Evolutionary conservation across 1,140 invertebrate species (phyloP).

Genomic region (Ceratitis capitata): DNA sequence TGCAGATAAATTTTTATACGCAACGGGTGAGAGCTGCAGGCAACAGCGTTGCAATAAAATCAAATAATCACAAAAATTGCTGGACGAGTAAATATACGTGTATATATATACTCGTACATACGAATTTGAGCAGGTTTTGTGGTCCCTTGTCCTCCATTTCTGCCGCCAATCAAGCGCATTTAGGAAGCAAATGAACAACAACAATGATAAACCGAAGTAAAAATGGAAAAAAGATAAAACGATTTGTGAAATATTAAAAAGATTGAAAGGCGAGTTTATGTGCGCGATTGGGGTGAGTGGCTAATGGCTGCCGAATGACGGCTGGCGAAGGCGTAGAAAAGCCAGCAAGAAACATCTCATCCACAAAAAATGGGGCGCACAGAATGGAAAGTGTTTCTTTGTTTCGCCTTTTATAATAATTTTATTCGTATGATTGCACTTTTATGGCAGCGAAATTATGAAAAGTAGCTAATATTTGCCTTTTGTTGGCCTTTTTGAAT

Average conservation of each 20-base stretch:
- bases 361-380: neutral
- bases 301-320: neutral
- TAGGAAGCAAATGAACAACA: constrained; percentile 25
- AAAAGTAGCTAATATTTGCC: neutral
- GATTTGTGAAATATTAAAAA: constrained; percentile 31
- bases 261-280: neutral
- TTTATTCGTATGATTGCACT: neutral
- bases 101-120: too few relatives aligned
- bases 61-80: neutral
- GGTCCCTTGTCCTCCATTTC: neutral
- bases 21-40: neutral
- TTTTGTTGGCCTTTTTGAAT: neutral
- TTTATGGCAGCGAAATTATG: constrained; percentile 12
- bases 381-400: neutral
- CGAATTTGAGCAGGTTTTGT: neutral
- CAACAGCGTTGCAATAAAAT: neutral
- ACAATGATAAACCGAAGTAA: neutral
- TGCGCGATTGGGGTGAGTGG: neutral
- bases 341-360: too few relatives aligned
- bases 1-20: neutral
- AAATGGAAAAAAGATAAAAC: neutral
- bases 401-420: neutral
- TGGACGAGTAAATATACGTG: too few relatives aligned
- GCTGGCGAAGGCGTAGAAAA: neutral
- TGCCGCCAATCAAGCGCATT: neutral